Conservation (phyloP, 1,140 invertebrate genomes). For the Propsilocerus akamusi region DNA sequence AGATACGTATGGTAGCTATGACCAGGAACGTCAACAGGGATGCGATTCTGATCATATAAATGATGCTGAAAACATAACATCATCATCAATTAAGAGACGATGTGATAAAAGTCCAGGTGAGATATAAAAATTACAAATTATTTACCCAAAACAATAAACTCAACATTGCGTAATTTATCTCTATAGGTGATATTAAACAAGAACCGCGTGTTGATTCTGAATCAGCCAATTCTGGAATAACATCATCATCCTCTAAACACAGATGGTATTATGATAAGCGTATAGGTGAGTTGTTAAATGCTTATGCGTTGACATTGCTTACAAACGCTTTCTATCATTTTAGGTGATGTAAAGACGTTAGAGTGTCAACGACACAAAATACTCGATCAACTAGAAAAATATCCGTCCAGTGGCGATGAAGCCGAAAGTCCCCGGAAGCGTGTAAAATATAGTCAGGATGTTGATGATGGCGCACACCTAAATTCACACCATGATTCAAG, state of each 20-base stretch:
- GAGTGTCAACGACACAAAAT: slow-evolving; percentile 51
- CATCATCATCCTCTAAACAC: too few relatives aligned
- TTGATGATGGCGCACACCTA: slow-evolving; percentile 25
- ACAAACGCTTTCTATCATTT: too few relatives aligned
- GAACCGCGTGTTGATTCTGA: too few relatives aligned
- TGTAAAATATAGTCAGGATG: slow-evolving; percentile 25
- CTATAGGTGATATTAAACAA: too few relatives aligned
- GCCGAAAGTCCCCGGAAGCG: slow-evolving; percentile 42
- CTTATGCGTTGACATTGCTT: too few relatives aligned
- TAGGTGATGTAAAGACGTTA: slow-evolving; percentile 36
- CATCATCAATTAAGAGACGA: slow-evolving; percentile 8
- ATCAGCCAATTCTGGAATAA: too few relatives aligned
- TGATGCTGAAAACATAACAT: background rate
- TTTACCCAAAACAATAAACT: too few relatives aligned
- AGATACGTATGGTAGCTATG: background rate
- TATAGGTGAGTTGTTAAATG: too few relatives aligned
- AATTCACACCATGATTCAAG: slow-evolving; percentile 13
- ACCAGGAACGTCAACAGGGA: background rate
- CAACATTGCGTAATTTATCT: too few relatives aligned
- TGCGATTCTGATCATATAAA: background rate
- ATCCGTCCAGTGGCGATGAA: slow-evolving; percentile 49
- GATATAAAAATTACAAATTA: too few relatives aligned
- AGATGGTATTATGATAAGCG: too few relatives aligned
- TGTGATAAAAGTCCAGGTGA: slow-evolving; percentile 19
- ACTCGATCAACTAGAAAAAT: slow-evolving; percentile 50